Conservation (phyloP, 2,888 invertebrate species). For the Cheilosia scutellata region DNA sequence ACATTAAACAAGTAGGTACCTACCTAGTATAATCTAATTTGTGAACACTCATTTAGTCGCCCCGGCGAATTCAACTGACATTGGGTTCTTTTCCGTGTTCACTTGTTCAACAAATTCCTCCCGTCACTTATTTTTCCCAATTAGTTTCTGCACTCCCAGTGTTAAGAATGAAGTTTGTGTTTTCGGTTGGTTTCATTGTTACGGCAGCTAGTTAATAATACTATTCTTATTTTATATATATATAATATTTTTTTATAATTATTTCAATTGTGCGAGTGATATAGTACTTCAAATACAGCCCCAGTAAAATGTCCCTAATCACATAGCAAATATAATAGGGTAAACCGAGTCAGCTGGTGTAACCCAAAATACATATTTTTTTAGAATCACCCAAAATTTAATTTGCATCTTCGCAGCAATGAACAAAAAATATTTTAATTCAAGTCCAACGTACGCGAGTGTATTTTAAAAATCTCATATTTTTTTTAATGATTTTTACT, state of each 20-base stretch:
- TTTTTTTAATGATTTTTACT: conserved; percentile 38
- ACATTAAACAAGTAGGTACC: no score
- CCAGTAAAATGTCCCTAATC: conserved; percentile 5
- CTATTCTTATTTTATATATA: conserved; percentile 15
- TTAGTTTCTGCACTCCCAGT: conserved; percentile 51
- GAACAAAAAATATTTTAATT: background rate
- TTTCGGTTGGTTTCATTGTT: conserved; percentile 58
- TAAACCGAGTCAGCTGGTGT: conserved; percentile 21
- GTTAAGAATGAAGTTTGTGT: conserved; percentile 72
- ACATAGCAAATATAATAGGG: conserved; percentile 40
- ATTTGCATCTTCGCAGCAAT: conserved; percentile 15
- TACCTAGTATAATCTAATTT: background rate
- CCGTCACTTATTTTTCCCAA: conserved; percentile 80
- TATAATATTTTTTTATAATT: conserved; percentile 3
- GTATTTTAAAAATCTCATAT: conserved; percentile 41
- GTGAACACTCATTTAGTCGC: background rate
- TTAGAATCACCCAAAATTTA: conserved; percentile 14
- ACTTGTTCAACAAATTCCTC: conserved; percentile 26
- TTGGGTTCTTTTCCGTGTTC: conserved; percentile 26
- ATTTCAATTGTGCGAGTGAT: conserved; percentile 9
- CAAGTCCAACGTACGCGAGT: conserved; percentile 33
- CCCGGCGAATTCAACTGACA: conserved; percentile 56
- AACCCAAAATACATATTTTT: conserved; percentile 12
- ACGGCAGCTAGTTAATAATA: conserved; percentile 25
- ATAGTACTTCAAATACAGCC: background rate